Percentiles rank a stretch among this genome's conserved stretches.
phyloP scores from a whole-genome alignment of 2,113 vertebrate genomes.

The Anolis carolinensis region DNA sequence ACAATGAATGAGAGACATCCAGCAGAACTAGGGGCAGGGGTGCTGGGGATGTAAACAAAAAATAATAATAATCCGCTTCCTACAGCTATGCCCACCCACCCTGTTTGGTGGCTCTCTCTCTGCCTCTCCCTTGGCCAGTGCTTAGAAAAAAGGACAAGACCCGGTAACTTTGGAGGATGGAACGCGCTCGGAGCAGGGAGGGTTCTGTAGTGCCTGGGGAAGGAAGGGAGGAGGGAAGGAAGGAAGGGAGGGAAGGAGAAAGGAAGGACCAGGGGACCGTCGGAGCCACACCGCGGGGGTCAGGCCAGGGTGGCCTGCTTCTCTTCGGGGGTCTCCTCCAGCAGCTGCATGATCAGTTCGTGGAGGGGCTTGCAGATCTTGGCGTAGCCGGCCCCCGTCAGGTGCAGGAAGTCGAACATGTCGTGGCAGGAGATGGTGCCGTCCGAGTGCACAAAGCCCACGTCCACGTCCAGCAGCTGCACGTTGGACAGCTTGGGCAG shows the following conservation, averaged over 20 bases:
- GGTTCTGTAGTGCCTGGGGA: conserved; percentile 80
- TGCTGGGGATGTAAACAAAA: conserved; percentile 65
- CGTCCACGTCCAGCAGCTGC: conserved; percentile 88
- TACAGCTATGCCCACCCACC: conserved; percentile 47
- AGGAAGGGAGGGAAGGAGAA: no score
- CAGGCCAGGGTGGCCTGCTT: conserved; percentile 91
- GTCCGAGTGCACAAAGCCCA: conserved; percentile 91
- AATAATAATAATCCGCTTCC: conserved; percentile 51
- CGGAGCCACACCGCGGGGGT: conserved; percentile 61
- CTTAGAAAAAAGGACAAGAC: conserved; percentile 67
- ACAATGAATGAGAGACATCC: conserved; percentile 31
- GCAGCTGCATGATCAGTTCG: conserved; percentile 95
- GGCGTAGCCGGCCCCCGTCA: conserved; percentile 89
- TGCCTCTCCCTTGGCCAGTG: conserved; percentile 56
- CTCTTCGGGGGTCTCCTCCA: conserved; percentile 96
- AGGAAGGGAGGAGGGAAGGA: conserved; percentile 49
- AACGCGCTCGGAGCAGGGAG: conserved; percentile 82
- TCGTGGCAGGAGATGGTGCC: conserved; percentile 91
- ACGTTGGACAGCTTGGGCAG: conserved; percentile 85
- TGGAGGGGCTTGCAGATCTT: conserved; percentile 89
- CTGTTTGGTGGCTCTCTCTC: neutral
- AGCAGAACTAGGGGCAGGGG: conserved; percentile 61
- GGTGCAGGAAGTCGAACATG: conserved; percentile 99
- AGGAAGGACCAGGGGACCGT: no score
- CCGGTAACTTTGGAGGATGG: conserved; percentile 78